Evolutionary conservation across 2,888 invertebrate genomes (phyloP).

Genomic region (Kryphioiulus occultus): DNA sequence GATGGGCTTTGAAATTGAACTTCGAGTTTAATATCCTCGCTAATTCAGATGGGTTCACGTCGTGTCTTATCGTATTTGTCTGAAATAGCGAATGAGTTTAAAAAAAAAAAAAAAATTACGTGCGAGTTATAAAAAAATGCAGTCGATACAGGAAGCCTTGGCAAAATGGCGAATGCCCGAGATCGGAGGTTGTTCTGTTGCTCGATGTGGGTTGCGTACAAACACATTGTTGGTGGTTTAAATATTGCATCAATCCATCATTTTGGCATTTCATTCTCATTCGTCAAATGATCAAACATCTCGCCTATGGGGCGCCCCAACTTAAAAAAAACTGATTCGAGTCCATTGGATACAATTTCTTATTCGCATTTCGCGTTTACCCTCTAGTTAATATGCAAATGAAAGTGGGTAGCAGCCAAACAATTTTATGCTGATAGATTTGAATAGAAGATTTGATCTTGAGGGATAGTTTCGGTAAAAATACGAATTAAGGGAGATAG

Average conservation of each 20-base stretch:
- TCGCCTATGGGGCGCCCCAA: background rate
- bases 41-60: too few relatives aligned
- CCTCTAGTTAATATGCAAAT: slow-evolving; percentile 32
- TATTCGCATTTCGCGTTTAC: slow-evolving; percentile 10
- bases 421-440: background rate
- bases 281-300: slow-evolving; percentile 39
- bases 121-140: too few relatives aligned
- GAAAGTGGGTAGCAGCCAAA: background rate
- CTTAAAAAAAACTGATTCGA: background rate
- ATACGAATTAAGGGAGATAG: background rate
- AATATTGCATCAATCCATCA: slow-evolving; percentile 37
- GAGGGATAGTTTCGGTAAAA: background rate
- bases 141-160: too few relatives aligned
- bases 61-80: too few relatives aligned
- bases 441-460: slow-evolving; percentile 14
- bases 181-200: background rate
- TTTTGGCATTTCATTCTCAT: slow-evolving; percentile 30
- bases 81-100: too few relatives aligned
- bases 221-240: slow-evolving; percentile 32
- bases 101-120: too few relatives aligned
- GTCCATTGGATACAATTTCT: slow-evolving; percentile 18
- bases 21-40: too few relatives aligned
- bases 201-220: background rate
- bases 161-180: background rate
- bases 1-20: too few relatives aligned